Conservation (phyloP, 2,797 vertebrate genomes). For the Lepus oiostolus region DNA sequence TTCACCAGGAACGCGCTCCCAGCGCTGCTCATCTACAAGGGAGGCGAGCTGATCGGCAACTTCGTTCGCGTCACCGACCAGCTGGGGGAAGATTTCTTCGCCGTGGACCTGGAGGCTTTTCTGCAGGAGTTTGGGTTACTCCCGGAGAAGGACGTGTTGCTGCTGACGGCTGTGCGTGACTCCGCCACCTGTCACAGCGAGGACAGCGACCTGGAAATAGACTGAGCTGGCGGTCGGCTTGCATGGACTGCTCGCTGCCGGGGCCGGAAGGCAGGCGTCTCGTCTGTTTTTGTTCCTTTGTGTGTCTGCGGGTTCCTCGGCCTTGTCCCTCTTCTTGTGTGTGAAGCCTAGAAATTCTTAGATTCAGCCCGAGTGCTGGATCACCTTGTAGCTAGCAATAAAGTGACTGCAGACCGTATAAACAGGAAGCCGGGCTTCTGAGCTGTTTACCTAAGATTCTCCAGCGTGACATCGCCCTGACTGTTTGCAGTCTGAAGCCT, state of each 20-base stretch:
- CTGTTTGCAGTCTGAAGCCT: conserved; percentile 59
- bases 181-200: conserved; percentile 93
- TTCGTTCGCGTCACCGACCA: conserved; percentile 98
- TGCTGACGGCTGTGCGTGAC: conserved; percentile 91
- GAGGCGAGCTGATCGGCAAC: conserved; percentile 97
- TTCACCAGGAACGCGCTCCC: conserved; percentile 97
- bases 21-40: conserved; percentile 96
- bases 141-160: conserved; percentile 92
- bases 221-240: conserved; percentile 88
- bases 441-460: conserved; percentile 72
- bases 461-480: conserved; percentile 60
- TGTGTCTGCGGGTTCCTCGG: conserved; percentile 72
- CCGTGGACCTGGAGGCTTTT: conserved; percentile 96
- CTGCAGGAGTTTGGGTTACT: conserved; percentile 97
- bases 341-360: conserved; percentile 72
- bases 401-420: conserved; percentile 67
- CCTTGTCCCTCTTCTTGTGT: conserved; percentile 62
- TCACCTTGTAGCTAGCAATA: conserved; percentile 58
- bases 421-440: conserved; percentile 74
- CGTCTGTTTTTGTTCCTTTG: conserved; percentile 73
- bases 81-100: conserved; percentile 98
- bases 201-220: conserved; percentile 97
- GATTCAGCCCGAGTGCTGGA: conserved; percentile 77
- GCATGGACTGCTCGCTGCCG: conserved; percentile 10
- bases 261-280: conserved; percentile 61